Percentiles rank a stretch among this genome's conserved stretches.
These are phyloP conservation scores for Aurelia sp. DNA, from an alignment of 30 jellyfish, hydroid and myxozoan species.

Conservation along the genomic window DNA sequence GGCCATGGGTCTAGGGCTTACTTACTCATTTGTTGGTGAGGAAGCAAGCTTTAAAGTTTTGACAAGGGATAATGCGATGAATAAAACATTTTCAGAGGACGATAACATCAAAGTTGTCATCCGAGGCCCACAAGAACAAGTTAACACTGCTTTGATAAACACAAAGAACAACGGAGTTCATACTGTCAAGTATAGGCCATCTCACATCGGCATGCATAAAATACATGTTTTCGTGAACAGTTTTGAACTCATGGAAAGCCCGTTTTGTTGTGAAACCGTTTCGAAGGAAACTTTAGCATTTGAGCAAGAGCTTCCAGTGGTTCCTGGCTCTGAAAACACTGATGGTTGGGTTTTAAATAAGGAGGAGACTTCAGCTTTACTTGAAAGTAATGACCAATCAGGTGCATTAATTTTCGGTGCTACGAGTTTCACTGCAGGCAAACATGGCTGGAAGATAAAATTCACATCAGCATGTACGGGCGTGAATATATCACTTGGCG, in stretches of 20 bases:
- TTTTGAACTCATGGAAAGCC: conserved; percentile 68
- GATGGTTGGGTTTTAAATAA: conserved; percentile 71
- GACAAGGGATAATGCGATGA: conserved; percentile 52
- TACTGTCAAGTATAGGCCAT: conserved; percentile 54
- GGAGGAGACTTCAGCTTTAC: conserved; percentile 71
- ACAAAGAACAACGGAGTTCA: conserved; percentile 64
- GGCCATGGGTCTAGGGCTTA: conserved; percentile 70
- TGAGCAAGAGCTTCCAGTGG: conserved; percentile 21
- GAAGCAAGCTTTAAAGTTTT: conserved; percentile 64
- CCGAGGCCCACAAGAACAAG: conserved; percentile 58
- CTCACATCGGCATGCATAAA: conserved; percentile 35
- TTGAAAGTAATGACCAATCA: conserved; percentile 68
- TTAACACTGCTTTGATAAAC: conserved; percentile 49
- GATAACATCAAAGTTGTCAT: conserved; percentile 43
- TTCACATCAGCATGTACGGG: conserved; percentile 76
- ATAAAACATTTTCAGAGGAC: conserved; percentile 40
- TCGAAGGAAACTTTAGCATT: conserved; percentile 59
- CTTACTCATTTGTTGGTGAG: conserved; percentile 65
- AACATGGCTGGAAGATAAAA: conserved; percentile 72
- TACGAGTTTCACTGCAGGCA: conserved; percentile 50
- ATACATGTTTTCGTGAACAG: conserved; percentile 55
- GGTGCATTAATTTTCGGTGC: conserved; percentile 72
- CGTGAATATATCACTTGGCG: conserved; percentile 62
- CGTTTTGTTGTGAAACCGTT: conserved; percentile 51
- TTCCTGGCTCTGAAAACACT: conserved; percentile 18